Conservation (phyloP, 2,888 invertebrate genomes). For the Catocala nupta region DNA sequence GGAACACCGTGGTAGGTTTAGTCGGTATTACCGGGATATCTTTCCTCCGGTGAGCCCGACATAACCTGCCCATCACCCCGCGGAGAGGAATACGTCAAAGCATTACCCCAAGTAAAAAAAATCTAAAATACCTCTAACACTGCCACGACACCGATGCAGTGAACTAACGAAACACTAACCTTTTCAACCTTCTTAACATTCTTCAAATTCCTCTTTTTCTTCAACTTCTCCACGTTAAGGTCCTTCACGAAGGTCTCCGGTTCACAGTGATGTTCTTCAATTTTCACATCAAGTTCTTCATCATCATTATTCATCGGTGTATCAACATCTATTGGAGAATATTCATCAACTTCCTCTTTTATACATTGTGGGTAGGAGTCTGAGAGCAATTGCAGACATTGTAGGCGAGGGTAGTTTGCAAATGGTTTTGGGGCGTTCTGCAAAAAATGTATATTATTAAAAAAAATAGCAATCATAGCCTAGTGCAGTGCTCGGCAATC, state of each 20-base stretch:
- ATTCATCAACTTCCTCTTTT: conserved; percentile 31
- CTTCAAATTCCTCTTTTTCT: conserved; percentile 18
- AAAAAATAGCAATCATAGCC: neutral
- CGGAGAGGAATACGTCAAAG: too few species aligned
- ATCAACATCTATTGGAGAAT: neutral
- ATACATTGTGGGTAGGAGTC: neutral
- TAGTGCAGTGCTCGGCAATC: too few species aligned
- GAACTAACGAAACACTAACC: too few species aligned
- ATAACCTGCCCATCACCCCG: too few species aligned
- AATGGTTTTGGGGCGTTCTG: conserved; percentile 27
- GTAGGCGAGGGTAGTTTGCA: conserved; percentile 15
- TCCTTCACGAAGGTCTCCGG: conserved; percentile 69
- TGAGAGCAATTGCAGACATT: neutral
- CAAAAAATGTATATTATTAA: neutral
- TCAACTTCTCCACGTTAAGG: conserved; percentile 41
- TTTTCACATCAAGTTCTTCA: conserved; percentile 40
- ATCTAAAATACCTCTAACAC: too few species aligned
- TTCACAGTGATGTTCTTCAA: conserved; percentile 61
- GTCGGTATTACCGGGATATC: too few species aligned
- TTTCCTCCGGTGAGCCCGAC: too few species aligned
- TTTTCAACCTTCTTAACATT: conserved; percentile 29
- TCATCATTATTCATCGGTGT: neutral
- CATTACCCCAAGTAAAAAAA: too few species aligned
- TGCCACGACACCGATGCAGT: too few species aligned
- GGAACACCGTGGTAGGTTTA: too few species aligned